Evolutionary conservation across 2,888 invertebrate species (phyloP), one percentile per base, ranked within the genome.

Genomic region (Allacma fusca): DNA sequence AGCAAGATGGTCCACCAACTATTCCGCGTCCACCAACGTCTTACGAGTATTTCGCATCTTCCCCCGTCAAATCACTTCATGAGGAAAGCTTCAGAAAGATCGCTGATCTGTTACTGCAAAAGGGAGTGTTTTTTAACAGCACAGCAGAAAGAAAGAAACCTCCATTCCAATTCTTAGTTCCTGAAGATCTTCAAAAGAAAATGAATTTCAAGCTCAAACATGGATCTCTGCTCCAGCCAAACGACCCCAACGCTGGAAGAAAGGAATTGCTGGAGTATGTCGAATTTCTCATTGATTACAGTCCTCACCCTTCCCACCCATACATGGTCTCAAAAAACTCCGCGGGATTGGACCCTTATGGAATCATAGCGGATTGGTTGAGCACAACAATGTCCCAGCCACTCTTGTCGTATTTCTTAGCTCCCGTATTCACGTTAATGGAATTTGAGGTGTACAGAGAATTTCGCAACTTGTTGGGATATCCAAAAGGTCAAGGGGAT

Each of bases 381-480:
- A 59, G 40, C 2, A 75, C 76, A 0, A 50, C 75, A 16, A 68
- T 80, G 68, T 69, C 62, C 29, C 13, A 16, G 2, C 40, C 59
- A 0, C 62, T 71, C 1, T 16, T 75, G 16, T 78, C 76, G 1
- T 80, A 76, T 50, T 29, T 44, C 19, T 7, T 75, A 0, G 65
- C 78, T 19, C 80, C 78, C 0, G 80, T 80, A 2, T 78, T 67
- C 23, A 78, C 76, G n/a, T 62, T 80, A n/a, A 80, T 78, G 78
- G 80, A 80, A 43, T 28, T 29, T 13, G 75, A 67, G 21, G 68
- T 75, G 26, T 9, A 34, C 13, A 21, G 67, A 23, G 12, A 26
- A 21, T 34, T 69, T 34, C 50, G 75, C 24, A 34, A 69, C 16
- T 50, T 75, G 1, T 12, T 75, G 23, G 75, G 75, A 1, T 75